Percentiles rank a stretch among this genome's conserved stretches.
Conservation (phyloP, 2,113 vertebrate genomes). For the Gavia stellata region DNA sequence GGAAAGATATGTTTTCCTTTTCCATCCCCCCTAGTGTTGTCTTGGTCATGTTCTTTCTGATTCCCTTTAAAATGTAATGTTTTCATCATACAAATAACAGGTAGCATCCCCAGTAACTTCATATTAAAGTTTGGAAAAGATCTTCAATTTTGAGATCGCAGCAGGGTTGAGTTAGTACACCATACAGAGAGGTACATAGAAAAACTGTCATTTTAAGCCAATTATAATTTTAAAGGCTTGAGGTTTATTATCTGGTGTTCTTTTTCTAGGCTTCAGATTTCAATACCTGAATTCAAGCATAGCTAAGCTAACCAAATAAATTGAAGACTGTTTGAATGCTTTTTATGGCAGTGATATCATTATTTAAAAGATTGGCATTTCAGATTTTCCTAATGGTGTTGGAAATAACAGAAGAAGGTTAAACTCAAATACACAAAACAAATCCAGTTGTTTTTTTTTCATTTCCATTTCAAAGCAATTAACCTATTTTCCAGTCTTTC, state of each 20-base stretch:
- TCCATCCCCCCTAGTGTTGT: background rate
- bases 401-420: constrained; percentile 53
- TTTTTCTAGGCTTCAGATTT: constrained; percentile 20
- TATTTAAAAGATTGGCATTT: constrained; percentile 55
- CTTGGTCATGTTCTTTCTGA: background rate
- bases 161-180: background rate
- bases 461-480: constrained; percentile 17
- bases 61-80: background rate
- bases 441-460: constrained; percentile 6
- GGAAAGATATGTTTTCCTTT: background rate
- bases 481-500: constrained; percentile 49
- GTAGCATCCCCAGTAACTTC: background rate
- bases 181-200: background rate
- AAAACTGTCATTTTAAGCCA: background rate
- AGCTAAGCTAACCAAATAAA: constrained; percentile 45
- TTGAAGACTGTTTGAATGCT: constrained; percentile 21
- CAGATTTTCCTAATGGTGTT: constrained; percentile 62
- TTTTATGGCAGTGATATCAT: constrained; percentile 61
- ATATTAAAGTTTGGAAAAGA: background rate
- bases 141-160: background rate
- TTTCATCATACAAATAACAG: background rate
- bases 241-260: background rate
- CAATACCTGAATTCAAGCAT: background rate
- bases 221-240: background rate
- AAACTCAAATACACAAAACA: constrained; percentile 29